Evolutionary conservation across 1,140 invertebrate species (phyloP).

Genomic region (Coptotermes formosanus): DNA sequence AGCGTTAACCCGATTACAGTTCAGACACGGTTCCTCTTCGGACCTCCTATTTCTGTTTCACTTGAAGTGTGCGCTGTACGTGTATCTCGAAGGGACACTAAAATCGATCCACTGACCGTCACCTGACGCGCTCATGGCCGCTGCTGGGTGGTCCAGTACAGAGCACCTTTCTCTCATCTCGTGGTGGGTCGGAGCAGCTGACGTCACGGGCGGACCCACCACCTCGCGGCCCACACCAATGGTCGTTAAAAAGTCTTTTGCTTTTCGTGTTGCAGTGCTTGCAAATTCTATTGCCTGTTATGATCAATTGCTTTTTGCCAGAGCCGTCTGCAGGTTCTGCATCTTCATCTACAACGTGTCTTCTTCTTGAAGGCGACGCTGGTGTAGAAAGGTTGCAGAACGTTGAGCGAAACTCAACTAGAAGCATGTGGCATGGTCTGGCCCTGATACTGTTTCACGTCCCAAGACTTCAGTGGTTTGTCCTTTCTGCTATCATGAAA

Average conservation of each 20-base stretch:
- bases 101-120: too few species aligned
- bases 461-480: too few species aligned
- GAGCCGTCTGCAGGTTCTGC: not conserved
- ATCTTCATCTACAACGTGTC: not conserved
- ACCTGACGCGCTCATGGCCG: not conserved
- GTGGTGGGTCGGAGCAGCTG: not conserved
- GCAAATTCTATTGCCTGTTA: not conserved
- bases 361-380: not conserved
- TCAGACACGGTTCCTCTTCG: too few species aligned
- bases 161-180: not conserved
- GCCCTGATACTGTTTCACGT: too few species aligned
- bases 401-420: too few species aligned
- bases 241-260: constrained; percentile 16
- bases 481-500: too few species aligned
- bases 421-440: too few species aligned
- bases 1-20: too few species aligned
- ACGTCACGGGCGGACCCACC: constrained; percentile 4
- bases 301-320: not conserved
- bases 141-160: not conserved
- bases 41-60: too few species aligned
- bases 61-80: too few species aligned
- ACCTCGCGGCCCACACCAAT: constrained; percentile 1
- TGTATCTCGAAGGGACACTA: too few species aligned
- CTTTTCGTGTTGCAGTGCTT: not conserved
- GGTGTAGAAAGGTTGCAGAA: too few species aligned